Conservation (phyloP, 1,140 invertebrate genomes). For the Protaetia brevitarsis region DNA sequence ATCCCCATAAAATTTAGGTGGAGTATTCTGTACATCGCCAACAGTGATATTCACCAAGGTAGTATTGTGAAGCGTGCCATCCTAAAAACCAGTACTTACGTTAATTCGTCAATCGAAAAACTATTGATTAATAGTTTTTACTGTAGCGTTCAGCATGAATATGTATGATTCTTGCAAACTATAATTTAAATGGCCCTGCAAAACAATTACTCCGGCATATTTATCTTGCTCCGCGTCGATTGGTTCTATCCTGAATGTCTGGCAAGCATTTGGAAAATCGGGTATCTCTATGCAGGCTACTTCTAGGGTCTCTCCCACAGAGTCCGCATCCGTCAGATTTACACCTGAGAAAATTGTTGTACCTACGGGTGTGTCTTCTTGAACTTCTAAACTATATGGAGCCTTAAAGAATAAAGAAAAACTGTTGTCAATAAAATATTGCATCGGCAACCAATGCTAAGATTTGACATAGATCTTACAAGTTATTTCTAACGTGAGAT, state of each 20-base stretch:
- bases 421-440: not conserved
- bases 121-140: conserved; percentile 25
- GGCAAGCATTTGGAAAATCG: conserved; percentile 39
- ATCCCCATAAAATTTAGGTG: conserved; percentile 77
- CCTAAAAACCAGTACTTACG: conserved; percentile 52
- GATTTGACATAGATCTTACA: too few species aligned
- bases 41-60: conserved; percentile 74
- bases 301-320: conserved; percentile 74
- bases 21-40: conserved; percentile 77
- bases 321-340: conserved; percentile 72
- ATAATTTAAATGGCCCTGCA: conserved; percentile 41
- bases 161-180: conserved; percentile 32
- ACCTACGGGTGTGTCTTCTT: conserved; percentile 73
- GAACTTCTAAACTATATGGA: conserved; percentile 74
- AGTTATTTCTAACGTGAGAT: too few species aligned
- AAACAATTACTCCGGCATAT: conserved; percentile 39
- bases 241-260: conserved; percentile 39
- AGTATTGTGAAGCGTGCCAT: conserved; percentile 70
- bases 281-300: conserved; percentile 61
- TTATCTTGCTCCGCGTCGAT: conserved; percentile 35
- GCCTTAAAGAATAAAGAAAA: conserved; percentile 51
- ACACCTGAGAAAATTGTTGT: conserved; percentile 72
- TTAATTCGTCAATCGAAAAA: not conserved
- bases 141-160: conserved; percentile 42
- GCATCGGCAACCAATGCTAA: too few species aligned